Evolutionary conservation across 2,113 vertebrate genomes (phyloP).

Genomic region (Trinectes maculatus): DNA sequence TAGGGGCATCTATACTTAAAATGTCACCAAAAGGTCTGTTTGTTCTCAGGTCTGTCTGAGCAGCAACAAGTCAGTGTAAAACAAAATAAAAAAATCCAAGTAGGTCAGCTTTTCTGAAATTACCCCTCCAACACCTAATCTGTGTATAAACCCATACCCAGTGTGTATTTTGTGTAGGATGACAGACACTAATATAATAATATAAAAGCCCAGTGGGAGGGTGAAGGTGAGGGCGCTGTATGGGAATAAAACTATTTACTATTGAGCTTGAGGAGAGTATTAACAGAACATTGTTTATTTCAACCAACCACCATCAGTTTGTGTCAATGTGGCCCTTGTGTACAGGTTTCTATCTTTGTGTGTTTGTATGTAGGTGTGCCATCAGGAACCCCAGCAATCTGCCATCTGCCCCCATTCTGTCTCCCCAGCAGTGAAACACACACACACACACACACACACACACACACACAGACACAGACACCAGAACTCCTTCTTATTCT

Average conservation of each 20-base stretch:
- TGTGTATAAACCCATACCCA: not conserved
- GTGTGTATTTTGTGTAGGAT: not conserved
- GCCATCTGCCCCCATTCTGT: slow-evolving; percentile 75
- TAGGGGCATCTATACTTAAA: too few relatives aligned
- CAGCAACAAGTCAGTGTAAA: slow-evolving; percentile 9
- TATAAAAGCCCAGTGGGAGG: not conserved
- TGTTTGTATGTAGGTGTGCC: slow-evolving; percentile 23
- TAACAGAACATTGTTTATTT: too few relatives aligned
- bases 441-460: slow-evolving; percentile 33
- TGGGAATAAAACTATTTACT: too few relatives aligned
- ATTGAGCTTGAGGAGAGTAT: too few relatives aligned
- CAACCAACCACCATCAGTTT: too few relatives aligned
- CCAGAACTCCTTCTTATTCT: not conserved
- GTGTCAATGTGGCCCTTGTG: not conserved
- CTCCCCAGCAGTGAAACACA: slow-evolving; percentile 43
- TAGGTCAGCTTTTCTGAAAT: not conserved
- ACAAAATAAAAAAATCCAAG: slow-evolving; percentile 2
- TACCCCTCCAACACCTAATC: too few relatives aligned
- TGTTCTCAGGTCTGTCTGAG: too few relatives aligned
- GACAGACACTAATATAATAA: not conserved
- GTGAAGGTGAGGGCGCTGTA: not conserved
- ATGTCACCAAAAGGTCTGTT: too few relatives aligned
- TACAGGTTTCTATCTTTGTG: not conserved
- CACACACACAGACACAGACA: slow-evolving; percentile 18
- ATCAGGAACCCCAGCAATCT: slow-evolving; percentile 53